Evolutionary conservation across 1,140 invertebrate genomes (phyloP).

Genomic region (Sweltsa coloradensis): DNA sequence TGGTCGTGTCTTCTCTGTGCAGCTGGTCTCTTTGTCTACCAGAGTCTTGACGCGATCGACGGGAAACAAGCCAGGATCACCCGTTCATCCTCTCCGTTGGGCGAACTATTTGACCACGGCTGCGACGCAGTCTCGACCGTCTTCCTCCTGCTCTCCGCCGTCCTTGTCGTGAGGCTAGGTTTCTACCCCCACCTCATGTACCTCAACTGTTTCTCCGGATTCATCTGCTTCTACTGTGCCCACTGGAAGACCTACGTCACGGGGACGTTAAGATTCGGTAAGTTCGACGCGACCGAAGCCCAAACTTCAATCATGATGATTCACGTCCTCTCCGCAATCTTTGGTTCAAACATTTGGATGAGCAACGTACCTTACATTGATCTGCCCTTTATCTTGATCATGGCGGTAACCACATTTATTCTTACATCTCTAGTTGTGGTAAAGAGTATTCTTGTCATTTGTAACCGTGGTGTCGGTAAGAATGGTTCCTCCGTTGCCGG

Average conservation of each 20-base stretch:
- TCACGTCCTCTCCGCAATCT: constrained; percentile 72
- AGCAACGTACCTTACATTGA: too few relatives aligned
- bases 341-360: constrained; percentile 78
- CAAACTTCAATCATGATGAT: constrained; percentile 87
- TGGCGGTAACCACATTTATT: too few relatives aligned
- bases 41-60: constrained; percentile 96
- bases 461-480: too few relatives aligned
- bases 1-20: constrained; percentile 89
- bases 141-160: constrained; percentile 88
- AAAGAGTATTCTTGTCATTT: too few relatives aligned
- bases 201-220: constrained; percentile 85
- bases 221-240: constrained; percentile 92
- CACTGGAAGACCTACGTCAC: constrained; percentile 98
- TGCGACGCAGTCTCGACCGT: constrained; percentile 97
- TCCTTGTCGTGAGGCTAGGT: constrained; percentile 82
- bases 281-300: constrained; percentile 95
- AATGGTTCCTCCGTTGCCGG: constrained; percentile 64
- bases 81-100: constrained; percentile 79
- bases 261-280: constrained; percentile 82
- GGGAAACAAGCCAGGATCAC: constrained; percentile 97
- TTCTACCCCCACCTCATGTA: constrained; percentile 86
- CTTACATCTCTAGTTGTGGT: too few relatives aligned
- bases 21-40: constrained; percentile 91
- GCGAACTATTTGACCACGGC: constrained; percentile 99
- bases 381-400: too few relatives aligned